These are phyloP conservation scores for Anabas testudineus DNA, from an alignment of 2,797 vertebrate genomes.

Conservation along the genomic window DNA sequence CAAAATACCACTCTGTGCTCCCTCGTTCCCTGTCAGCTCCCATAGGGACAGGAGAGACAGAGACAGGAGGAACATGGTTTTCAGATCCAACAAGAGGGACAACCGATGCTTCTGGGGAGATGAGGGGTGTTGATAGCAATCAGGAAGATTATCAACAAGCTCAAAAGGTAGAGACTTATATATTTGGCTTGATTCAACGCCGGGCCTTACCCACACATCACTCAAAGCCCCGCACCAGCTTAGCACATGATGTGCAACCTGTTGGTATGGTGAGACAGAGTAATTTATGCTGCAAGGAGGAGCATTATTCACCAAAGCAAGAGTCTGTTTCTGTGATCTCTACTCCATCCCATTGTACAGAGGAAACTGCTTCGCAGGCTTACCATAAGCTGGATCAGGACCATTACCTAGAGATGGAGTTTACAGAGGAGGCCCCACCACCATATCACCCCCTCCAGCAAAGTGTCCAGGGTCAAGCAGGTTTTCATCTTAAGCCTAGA, in stretches of 20 bases:
- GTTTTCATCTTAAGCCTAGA: slow-evolving; percentile 56
- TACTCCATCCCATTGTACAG: slow-evolving; percentile 56
- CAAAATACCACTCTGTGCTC: slow-evolving; percentile 54
- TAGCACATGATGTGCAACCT: slow-evolving; percentile 74
- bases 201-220: slow-evolving; percentile 77
- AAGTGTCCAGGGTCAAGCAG: slow-evolving; percentile 48
- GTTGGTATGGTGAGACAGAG: slow-evolving; percentile 78
- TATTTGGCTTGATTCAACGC: slow-evolving; percentile 86
- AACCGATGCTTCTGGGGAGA: slow-evolving; percentile 14
- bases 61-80: slow-evolving; percentile 51
- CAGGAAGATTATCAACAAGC: slow-evolving; percentile 70
- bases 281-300: slow-evolving; percentile 82
- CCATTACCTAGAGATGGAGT: slow-evolving; percentile 25
- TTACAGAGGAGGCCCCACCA: slow-evolving; percentile 35
- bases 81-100: slow-evolving; percentile 38
- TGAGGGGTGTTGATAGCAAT: slow-evolving; percentile 37
- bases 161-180: slow-evolving; percentile 85
- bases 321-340: slow-evolving; percentile 45
- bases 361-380: slow-evolving; percentile 50
- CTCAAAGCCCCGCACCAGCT: slow-evolving; percentile 85
- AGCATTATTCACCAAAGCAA: slow-evolving; percentile 65
- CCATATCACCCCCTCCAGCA: slow-evolving; percentile 54
- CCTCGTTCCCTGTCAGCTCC: slow-evolving; percentile 77
- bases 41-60: slow-evolving; percentile 49
- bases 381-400: slow-evolving; percentile 55